These are phyloP conservation scores for Microchrysa polita DNA, from an alignment of 2,888 invertebrate species.

Conservation along the genomic window DNA sequence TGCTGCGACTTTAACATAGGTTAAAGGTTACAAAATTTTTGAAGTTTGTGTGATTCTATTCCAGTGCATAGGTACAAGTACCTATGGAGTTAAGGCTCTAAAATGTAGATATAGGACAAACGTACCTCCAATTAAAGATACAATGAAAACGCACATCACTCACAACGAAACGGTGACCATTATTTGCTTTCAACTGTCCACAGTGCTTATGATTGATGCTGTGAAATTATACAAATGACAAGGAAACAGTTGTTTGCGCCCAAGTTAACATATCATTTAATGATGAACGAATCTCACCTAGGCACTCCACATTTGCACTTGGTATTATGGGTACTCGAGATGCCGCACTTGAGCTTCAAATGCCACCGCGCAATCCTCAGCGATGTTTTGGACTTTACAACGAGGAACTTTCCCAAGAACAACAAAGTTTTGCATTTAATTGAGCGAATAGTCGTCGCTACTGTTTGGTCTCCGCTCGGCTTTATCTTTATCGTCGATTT, in stretches of 20 bases:
- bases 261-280: constrained; percentile 42
- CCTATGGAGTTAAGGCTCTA: no score
- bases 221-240: constrained; percentile 43
- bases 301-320: neutral
- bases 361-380: neutral
- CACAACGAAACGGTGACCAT: neutral
- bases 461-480: constrained; percentile 27
- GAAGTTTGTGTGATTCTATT: no score
- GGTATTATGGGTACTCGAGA: neutral
- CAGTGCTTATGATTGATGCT: constrained; percentile 33
- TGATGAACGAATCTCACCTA: constrained; percentile 17
- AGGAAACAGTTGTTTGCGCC: constrained; percentile 33
- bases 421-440: constrained; percentile 38
- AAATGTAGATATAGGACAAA: no score
- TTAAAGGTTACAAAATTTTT: no score
- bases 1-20: no score
- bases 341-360: neutral
- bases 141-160: neutral
- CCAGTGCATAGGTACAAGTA: no score
- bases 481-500: constrained; percentile 22
- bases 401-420: constrained; percentile 36
- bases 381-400: neutral
- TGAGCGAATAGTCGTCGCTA: constrained; percentile 34
- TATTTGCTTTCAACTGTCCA: constrained; percentile 42
- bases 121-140: neutral